These are phyloP conservation scores for Battus philenor DNA, from an alignment of 1,140 invertebrate genomes.

Conservation along the genomic window DNA sequence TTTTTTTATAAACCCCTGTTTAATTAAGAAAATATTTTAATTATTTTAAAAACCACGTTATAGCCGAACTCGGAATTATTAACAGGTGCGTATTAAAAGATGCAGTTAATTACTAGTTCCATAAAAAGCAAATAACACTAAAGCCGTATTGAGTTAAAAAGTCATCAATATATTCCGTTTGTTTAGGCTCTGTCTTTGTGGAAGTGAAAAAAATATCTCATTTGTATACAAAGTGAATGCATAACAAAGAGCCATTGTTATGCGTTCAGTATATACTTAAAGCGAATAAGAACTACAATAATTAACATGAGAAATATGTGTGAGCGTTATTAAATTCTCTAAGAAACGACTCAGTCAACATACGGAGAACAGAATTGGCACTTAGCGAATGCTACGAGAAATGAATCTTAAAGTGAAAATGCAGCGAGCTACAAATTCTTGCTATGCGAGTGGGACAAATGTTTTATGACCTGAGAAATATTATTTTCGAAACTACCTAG, in stretches of 20 bases:
- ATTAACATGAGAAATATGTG: neutral
- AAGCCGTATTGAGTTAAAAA: neutral
- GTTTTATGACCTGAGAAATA: constrained; percentile 12
- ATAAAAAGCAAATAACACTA: too few species aligned
- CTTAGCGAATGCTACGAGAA: neutral
- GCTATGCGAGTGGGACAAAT: constrained; percentile 6
- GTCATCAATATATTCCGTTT: neutral
- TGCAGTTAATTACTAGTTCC: too few species aligned
- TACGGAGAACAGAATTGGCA: constrained; percentile 12
- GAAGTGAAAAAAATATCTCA: neutral
- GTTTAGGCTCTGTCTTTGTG: neutral
- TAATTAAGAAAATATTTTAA: too few species aligned
- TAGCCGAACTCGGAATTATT: too few species aligned
- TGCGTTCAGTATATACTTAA: too few species aligned
- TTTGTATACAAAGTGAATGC: neutral
- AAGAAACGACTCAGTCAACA: constrained; percentile 7
- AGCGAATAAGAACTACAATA: too few species aligned
- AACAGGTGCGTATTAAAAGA: too few species aligned
- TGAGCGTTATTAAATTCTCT: constrained; percentile 6
- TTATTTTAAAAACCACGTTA: too few species aligned
- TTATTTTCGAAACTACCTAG: neutral
- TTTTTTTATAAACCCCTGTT: too few species aligned
- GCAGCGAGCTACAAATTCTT: constrained; percentile 5
- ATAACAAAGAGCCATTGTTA: too few species aligned
- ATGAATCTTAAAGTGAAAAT: constrained; percentile 11